phyloP scores from a whole-genome alignment of 2,113 vertebrate species.

The Hemichromis elongatus region DNA sequence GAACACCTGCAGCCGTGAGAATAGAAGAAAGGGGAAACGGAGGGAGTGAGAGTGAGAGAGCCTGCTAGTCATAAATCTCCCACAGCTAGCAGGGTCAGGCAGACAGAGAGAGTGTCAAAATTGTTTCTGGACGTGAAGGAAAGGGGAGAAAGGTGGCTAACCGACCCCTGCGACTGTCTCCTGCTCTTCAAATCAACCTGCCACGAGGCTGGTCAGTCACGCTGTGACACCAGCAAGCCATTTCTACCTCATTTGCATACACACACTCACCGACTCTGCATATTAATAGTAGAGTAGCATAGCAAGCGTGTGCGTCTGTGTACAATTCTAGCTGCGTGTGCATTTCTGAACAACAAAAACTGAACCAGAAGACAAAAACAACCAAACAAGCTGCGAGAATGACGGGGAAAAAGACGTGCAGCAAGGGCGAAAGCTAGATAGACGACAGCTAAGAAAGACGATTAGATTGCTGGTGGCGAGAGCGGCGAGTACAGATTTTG shows the following conservation, averaged over 20 bases:
- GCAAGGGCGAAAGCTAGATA: neutral
- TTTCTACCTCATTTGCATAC: constrained; percentile 37
- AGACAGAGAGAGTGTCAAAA: constrained; percentile 53
- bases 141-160: constrained; percentile 32
- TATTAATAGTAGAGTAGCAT: neutral
- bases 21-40: neutral
- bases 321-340: neutral
- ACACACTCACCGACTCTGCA: constrained; percentile 1
- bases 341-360: neutral
- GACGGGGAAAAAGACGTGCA: neutral
- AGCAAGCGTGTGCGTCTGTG: neutral
- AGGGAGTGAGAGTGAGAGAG: constrained; percentile 8
- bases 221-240: constrained; percentile 22
- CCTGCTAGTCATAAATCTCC: constrained; percentile 61
- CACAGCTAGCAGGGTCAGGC: constrained; percentile 55
- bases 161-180: constrained; percentile 44
- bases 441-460: constrained; percentile 1
- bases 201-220: constrained; percentile 25
- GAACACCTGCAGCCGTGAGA: constrained; percentile 50
- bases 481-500: neutral
- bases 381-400: neutral
- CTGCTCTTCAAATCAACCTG: constrained; percentile 41
- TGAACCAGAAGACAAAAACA: neutral
- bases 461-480: neutral
- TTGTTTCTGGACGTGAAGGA: constrained; percentile 51